Percentiles rank a stretch among this genome's conserved stretches.
Evolutionary conservation across 2,888 invertebrate genomes (phyloP).

Genomic region (Toxonevra muliebris): DNA sequence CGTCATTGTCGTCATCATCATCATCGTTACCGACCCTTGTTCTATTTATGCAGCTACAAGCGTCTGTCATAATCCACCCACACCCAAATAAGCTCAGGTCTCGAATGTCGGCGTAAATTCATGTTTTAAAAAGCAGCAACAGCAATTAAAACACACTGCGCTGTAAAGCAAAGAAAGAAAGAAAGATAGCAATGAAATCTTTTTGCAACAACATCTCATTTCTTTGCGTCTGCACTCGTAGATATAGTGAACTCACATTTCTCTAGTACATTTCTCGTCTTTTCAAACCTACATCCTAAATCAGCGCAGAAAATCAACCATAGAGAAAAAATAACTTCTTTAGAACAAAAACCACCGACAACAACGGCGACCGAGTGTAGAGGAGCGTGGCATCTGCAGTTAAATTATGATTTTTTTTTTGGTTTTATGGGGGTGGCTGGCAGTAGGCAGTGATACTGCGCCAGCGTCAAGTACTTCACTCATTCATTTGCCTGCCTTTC

Average conservation of each 20-base stretch:
- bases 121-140: background rate
- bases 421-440: slow-evolving; percentile 24
- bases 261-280: background rate
- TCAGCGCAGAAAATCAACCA: background rate
- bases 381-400: too few relatives aligned
- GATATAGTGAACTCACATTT: too few relatives aligned
- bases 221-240: too few relatives aligned
- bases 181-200: too few relatives aligned
- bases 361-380: too few relatives aligned
- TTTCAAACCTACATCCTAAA: background rate
- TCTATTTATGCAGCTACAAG: slow-evolving; percentile 40
- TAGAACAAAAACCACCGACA: too few relatives aligned
- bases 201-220: too few relatives aligned
- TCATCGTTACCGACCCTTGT: slow-evolving; percentile 39
- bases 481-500: too few relatives aligned
- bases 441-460: slow-evolving; percentile 9
- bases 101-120: slow-evolving; percentile 13
- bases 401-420: too few relatives aligned
- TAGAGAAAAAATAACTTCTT: background rate
- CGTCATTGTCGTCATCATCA: background rate
- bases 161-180: too few relatives aligned
- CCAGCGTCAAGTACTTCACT: slow-evolving; percentile 25
- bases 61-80: slow-evolving; percentile 46
- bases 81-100: slow-evolving; percentile 31
- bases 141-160: too few relatives aligned